These are phyloP conservation scores for Nomada goodeniana DNA, from an alignment of 2,888 invertebrate genomes.

Conservation along the genomic window DNA sequence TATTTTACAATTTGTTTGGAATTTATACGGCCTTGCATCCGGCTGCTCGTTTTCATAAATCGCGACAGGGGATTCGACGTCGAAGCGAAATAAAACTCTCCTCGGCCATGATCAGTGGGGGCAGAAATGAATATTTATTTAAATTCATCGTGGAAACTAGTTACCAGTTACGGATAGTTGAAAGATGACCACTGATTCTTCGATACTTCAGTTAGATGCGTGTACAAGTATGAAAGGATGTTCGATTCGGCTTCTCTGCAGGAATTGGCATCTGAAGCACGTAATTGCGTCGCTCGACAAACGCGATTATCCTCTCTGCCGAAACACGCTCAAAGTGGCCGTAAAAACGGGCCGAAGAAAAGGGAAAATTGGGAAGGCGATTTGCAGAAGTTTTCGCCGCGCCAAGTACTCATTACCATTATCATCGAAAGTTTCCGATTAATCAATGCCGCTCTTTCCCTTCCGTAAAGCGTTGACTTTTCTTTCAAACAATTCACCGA, in stretches of 20 bases:
- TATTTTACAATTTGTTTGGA: not conserved
- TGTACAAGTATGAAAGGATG: too few relatives aligned
- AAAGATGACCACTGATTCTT: too few relatives aligned
- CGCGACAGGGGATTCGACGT: slow-evolving; percentile 1
- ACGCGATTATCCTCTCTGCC: slow-evolving; percentile 47
- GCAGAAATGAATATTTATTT: too few relatives aligned
- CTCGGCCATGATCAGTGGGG: too few relatives aligned
- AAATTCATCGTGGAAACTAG: too few relatives aligned
- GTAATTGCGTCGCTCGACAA: slow-evolving; percentile 52
- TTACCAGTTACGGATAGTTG: too few relatives aligned
- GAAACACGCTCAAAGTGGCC: slow-evolving; percentile 18
- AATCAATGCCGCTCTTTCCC: slow-evolving; percentile 39
- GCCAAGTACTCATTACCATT: slow-evolving; percentile 56
- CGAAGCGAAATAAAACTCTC: not conserved
- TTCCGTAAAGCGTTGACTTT: not conserved
- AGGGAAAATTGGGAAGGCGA: slow-evolving; percentile 1
- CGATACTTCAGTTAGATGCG: too few relatives aligned
- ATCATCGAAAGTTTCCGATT: slow-evolving; percentile 52
- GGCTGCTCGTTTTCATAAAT: slow-evolving; percentile 25
- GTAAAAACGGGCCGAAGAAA: slow-evolving; percentile 5
- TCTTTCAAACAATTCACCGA: not conserved
- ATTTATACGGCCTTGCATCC: not conserved
- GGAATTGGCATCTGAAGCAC: slow-evolving; percentile 23
- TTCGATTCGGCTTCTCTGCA: not conserved
- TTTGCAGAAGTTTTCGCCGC: slow-evolving; percentile 34